Base-by-base conservation (phyloP, 2,888 invertebrate genomes). In the Drosophila incognita region DNA sequence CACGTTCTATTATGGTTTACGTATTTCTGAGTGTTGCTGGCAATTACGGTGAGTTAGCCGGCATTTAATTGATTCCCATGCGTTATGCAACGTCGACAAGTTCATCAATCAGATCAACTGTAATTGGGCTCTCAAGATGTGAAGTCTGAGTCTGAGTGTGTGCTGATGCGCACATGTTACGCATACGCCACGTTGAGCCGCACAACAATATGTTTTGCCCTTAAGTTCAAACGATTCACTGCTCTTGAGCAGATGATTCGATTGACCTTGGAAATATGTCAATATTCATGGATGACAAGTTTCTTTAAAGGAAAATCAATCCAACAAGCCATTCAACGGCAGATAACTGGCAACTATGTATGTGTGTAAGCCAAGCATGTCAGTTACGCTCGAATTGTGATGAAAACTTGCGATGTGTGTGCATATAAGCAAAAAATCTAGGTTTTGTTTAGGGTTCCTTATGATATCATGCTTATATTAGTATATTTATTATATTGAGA, bases 1-100 rank as follows among this genome's bases (percentile, higher is more conserved):
- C 46, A 51, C 52, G 52, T 63, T 63, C 68, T 54, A 82, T 74
- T 76, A 93, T 93, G 93, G 92, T 93, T 91, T 93, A 93, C 82
- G 82, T 93, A 76, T 93, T 91, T 79, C 89, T 93, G 69, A 92
- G 92, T 83, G 92, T 92, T 63, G 87, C 90, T 66, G 92, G 91
- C 76, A 92, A 91, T 82, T 93, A 93, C 82, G 93, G 93, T 93
- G 89, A 93, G 93, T 92, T 74, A 46, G 42, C 58, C 58, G 71
- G 60, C 69, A 54, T 62, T 60, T 40, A 61, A 82, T 78, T 52
- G 62, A 72, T 76, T 84, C 69, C 72, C 79, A 54, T 71, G 56
- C 68, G 76, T 88, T 88, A 86, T 76, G 86, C 83, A 86, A 87
- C 66, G 59, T 62, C 29, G n/a, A 42, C 33, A 36, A 60, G 63